A percentile compares a stretch with the other conserved stretches of the same genome.
phyloP scores from a whole-genome alignment of 1,140 invertebrate genomes.

The Drosophila bipectinata region DNA sequence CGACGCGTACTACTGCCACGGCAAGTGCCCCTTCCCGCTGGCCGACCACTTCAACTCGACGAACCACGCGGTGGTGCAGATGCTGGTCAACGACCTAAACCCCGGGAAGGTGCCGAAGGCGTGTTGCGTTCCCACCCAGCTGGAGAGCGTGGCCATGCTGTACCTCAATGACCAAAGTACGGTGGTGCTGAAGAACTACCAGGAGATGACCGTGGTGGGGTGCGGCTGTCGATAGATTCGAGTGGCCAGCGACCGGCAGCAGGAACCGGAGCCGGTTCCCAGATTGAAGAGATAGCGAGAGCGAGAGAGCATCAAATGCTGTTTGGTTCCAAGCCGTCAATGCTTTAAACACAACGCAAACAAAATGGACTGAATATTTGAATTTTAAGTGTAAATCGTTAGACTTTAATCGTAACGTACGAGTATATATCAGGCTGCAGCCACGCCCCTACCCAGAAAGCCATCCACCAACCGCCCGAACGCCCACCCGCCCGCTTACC shows the following conservation, averaged over 20 bases:
- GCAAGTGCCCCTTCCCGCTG: slow-evolving; percentile 96
- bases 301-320: slow-evolving; percentile 80
- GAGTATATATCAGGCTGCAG: slow-evolving; percentile 55
- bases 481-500: slow-evolving; percentile 12
- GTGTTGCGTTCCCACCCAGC: slow-evolving; percentile 96
- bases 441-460: slow-evolving; percentile 37
- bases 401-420: slow-evolving; percentile 80
- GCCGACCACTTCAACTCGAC: slow-evolving; percentile 97
- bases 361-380: slow-evolving; percentile 84
- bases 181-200: slow-evolving; percentile 98
- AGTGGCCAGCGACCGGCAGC: slow-evolving; percentile 8
- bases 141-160: slow-evolving; percentile 96
- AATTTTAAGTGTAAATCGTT: slow-evolving; percentile 84
- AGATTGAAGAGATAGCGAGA: slow-evolving; percentile 25
- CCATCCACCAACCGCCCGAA: slow-evolving; percentile 4
- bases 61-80: slow-evolving; percentile 99
- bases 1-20: slow-evolving; percentile 97
- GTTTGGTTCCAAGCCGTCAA: slow-evolving; percentile 83
- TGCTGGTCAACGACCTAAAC: slow-evolving; percentile 96
- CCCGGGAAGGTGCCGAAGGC: slow-evolving; percentile 94
- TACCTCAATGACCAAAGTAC: slow-evolving; percentile 97
- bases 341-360: slow-evolving; percentile 84
- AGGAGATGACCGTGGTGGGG: slow-evolving; percentile 97
- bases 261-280: slow-evolving; percentile 16
- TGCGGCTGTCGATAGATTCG: slow-evolving; percentile 94